phyloP scores from a whole-genome alignment of 2,113 vertebrate genomes.

The Uropsilus gracilis region DNA sequence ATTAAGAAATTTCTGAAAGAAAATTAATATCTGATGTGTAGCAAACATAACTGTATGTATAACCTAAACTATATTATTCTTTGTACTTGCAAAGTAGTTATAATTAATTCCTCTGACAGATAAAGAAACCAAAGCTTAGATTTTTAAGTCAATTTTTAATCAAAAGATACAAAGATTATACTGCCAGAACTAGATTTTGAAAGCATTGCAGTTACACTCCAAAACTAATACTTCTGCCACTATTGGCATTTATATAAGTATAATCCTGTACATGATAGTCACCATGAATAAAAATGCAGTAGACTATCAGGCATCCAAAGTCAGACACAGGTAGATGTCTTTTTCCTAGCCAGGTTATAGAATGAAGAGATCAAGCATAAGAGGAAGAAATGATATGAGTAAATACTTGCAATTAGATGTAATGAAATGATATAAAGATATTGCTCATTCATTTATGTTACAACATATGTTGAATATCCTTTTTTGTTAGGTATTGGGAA shows the following conservation, averaged over 20 bases:
- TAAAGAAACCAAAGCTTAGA: conserved; percentile 12
- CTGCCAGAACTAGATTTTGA: background rate
- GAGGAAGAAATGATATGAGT: background rate
- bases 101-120: conserved; percentile 28
- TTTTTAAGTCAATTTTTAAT: conserved; percentile 23
- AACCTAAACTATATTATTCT: conserved; percentile 6
- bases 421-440: background rate
- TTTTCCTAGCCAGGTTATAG: background rate
- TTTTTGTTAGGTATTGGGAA: background rate
- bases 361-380: background rate
- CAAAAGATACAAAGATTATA: background rate
- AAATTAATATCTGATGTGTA: background rate
- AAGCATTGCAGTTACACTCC: background rate
- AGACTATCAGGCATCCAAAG: background rate
- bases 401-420: background rate
- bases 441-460: conserved; percentile 7
- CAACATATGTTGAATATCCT: background rate
- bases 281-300: background rate
- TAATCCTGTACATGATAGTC: background rate
- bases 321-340: background rate
- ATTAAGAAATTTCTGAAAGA: conserved; percentile 33
- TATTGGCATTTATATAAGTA: background rate
- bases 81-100: background rate
- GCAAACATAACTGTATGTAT: background rate
- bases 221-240: background rate